Evolutionary conservation across 2,797 vertebrate species (phyloP).

Genomic region (Microctenopoma stevenorrisi): DNA sequence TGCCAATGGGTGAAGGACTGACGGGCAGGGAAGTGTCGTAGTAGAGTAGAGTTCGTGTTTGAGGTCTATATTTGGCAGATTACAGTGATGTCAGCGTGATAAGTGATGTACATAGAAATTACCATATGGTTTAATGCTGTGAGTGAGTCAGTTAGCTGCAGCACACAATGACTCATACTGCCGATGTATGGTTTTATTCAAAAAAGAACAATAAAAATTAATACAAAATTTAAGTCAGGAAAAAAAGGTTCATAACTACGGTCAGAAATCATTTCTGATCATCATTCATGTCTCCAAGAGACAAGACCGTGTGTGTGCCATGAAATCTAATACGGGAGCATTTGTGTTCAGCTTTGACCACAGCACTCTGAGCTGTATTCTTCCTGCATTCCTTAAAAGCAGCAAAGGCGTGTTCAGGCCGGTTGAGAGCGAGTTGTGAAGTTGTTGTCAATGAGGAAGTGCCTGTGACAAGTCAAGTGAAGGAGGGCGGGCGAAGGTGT

Average conservation of each 20-base stretch:
- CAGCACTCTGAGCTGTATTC: neutral
- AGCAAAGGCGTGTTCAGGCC: constrained; percentile 53
- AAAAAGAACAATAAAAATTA: neutral
- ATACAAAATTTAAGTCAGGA: too few species aligned
- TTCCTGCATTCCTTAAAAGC: constrained; percentile 56
- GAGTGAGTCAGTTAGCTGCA: neutral
- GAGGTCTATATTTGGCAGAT: constrained; percentile 9
- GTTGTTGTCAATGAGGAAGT: constrained; percentile 59
- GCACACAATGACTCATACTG: neutral
- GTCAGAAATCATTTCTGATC: too few species aligned
- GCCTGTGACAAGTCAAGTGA: constrained; percentile 21
- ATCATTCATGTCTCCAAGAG: neutral
- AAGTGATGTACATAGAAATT: constrained; percentile 19
- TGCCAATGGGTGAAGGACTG: constrained; percentile 44
- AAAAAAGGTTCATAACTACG: neutral
- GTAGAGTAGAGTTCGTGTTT: neutral
- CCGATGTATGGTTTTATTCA: constrained; percentile 13
- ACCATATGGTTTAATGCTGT: neutral
- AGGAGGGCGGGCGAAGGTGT: constrained; percentile 54
- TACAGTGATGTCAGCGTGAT: neutral
- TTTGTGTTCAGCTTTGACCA: neutral
- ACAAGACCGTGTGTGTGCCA: neutral
- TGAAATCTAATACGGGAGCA: too few species aligned
- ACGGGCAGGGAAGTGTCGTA: neutral
- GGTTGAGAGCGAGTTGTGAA: constrained; percentile 3